Percentiles rank a stretch among this genome's conserved stretches.
Evolutionary conservation across 1,140 invertebrate species (phyloP).

Genomic region (Lasaia peninsularis): DNA sequence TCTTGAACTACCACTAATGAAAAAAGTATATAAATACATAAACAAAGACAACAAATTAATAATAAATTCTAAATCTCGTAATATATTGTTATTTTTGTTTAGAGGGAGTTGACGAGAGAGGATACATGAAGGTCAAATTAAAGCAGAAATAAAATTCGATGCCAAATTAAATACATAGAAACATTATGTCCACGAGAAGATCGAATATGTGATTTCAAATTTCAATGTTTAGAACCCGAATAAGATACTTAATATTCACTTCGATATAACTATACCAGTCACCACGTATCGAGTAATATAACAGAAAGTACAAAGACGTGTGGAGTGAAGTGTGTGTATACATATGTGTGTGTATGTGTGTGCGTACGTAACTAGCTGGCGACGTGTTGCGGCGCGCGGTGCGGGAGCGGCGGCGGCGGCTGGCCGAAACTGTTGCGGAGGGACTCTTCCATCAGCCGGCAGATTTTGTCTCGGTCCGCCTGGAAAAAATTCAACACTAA

Average conservation of each 20-base stretch:
- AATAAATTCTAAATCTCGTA: too few relatives aligned
- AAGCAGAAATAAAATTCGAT: too few relatives aligned
- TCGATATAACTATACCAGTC: neutral
- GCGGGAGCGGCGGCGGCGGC: slow-evolving; percentile 20
- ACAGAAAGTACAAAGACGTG: neutral
- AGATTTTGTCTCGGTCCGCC: slow-evolving; percentile 85
- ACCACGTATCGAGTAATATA: neutral
- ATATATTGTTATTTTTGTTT: too few relatives aligned
- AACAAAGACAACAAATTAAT: too few relatives aligned
- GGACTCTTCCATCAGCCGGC: slow-evolving; percentile 85
- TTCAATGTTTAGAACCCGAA: too few relatives aligned
- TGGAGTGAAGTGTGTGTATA: neutral
- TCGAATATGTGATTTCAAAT: too few relatives aligned
- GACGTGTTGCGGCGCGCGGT: slow-evolving; percentile 38
- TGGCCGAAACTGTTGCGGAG: slow-evolving; percentile 76
- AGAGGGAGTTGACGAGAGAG: too few relatives aligned
- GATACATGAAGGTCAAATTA: too few relatives aligned
- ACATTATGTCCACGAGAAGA: too few relatives aligned
- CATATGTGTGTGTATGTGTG: neutral
- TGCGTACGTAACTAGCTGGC: slow-evolving; percentile 40
- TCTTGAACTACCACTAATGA: too few relatives aligned
- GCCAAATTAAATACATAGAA: too few relatives aligned
- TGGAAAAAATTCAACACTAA: slow-evolving; percentile 38
- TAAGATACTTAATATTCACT: neutral
- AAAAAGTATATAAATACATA: too few relatives aligned